phyloP scores from a whole-genome alignment of 2,888 invertebrate genomes.

The Dolomedes plantarius region DNA sequence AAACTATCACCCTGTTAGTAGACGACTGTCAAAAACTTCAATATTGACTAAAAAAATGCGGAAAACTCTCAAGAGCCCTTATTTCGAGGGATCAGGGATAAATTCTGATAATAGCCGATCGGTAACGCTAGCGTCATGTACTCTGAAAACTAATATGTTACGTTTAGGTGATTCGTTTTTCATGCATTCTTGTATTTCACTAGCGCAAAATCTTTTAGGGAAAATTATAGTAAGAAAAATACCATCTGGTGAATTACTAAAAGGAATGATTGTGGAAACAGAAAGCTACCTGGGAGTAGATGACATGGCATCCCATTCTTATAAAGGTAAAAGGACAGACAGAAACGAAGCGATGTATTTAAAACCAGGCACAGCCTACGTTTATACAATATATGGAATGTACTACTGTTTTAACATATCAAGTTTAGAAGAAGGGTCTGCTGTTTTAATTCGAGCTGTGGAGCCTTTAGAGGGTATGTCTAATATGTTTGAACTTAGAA shows the following conservation, averaged over 20 bases:
- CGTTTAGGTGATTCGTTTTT: constrained; percentile 6
- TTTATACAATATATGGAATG: constrained; percentile 86
- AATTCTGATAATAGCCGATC: too few species aligned
- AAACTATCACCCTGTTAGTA: too few species aligned
- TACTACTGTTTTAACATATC: constrained; percentile 86
- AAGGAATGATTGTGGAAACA: constrained; percentile 84
- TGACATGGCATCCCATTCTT: constrained; percentile 84
- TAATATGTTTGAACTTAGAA: constrained; percentile 79
- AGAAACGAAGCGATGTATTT: constrained; percentile 85
- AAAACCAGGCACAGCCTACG: constrained; percentile 83
- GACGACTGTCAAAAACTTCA: too few species aligned
- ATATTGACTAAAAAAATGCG: too few species aligned
- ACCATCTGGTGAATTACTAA: constrained; percentile 79
- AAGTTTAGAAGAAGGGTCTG: constrained; percentile 82
- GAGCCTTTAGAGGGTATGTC: constrained; percentile 82
- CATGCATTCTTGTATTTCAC: constrained; percentile 75
- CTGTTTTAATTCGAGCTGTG: constrained; percentile 83
- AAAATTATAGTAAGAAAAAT: constrained; percentile 81
- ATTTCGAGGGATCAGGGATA: too few species aligned
- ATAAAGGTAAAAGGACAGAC: constrained; percentile 80
- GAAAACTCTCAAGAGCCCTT: too few species aligned
- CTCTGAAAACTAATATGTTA: too few species aligned
- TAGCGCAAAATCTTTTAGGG: constrained; percentile 82
- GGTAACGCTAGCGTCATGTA: too few species aligned
- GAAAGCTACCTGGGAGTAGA: constrained; percentile 83